A percentile compares a stretch with the other conserved stretches of the same genome.
These are phyloP conservation scores for Phaonia tiefii DNA, from an alignment of 2,888 invertebrate species.

Conservation along the genomic window DNA sequence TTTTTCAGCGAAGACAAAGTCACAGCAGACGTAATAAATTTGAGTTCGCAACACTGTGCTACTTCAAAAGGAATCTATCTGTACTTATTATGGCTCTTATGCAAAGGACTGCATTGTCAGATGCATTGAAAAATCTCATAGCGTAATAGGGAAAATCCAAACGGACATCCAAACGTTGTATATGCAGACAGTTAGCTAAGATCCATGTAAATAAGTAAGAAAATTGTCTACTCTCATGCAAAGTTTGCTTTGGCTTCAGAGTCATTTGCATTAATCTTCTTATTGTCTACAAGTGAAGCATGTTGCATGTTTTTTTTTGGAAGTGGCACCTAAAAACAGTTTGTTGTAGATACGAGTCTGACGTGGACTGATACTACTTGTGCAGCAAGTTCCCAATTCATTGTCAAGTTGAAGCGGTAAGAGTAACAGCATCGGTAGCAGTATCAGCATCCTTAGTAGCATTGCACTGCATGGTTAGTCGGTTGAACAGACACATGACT, in stretches of 20 bases:
- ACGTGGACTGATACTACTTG: not conserved
- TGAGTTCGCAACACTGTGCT: not conserved
- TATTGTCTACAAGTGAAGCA: not conserved
- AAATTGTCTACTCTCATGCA: not conserved
- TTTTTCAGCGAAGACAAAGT: too few species aligned
- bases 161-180: not conserved
- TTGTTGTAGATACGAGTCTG: not conserved
- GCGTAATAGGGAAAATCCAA: not conserved
- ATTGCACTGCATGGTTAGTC: not conserved
- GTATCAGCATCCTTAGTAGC: not conserved
- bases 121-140: not conserved
- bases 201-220: not conserved
- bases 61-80: not conserved
- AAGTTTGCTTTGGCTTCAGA: not conserved
- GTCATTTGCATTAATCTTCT: not conserved
- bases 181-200: not conserved
- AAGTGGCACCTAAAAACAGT: not conserved
- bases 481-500: not conserved
- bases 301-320: not conserved
- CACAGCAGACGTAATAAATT: too few species aligned
- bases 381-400: not conserved
- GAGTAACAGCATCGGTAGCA: not conserved
- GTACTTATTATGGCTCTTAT: not conserved
- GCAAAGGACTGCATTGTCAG: not conserved
- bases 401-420: conserved; percentile 12